Base-by-base conservation (phyloP, 1,140 invertebrate genomes). In the Zaprionus camerounensis region DNA sequence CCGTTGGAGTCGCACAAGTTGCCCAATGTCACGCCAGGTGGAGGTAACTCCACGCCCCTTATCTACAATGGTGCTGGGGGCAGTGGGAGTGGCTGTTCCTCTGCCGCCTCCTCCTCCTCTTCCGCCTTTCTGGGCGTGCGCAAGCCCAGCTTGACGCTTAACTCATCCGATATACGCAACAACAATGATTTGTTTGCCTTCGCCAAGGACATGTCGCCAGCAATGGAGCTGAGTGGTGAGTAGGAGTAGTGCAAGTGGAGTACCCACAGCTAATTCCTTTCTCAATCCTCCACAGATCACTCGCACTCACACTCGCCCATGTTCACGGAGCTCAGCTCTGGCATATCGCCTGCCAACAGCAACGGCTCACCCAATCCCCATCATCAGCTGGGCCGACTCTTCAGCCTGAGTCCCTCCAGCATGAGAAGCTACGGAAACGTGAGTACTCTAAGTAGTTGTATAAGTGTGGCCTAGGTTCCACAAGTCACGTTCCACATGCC, bases 121-220 rank as follows among this genome's bases (percentile, higher is more conserved):
- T 59, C 63, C 12, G 62, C 83, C n/a, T 92, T 92, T 38, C 59
- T 92, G 55, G 76, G 78, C 0, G 76, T 92, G 7, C 91, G 91
- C 0, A 92, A 92, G 13, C 91, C 91, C 20, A 92, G 80, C 12
- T 41, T 92, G 24, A 92, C 88, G 7, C 74, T 92, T 56, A 92
- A 91, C 70, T 88, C 91, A 7, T 91, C 91, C 31, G 91, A 92
- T 51, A 78, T 91, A 63, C 71, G 81, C 5, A 91, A 91, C 57
- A 92, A 91, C 63, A 92, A 91, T 15, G 91, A 92, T 65, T 62
- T 92, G 51, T 92, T 92, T 26, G 80, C 86, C 12, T 92, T 92
- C 26, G 78, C 83, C 66, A 92, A 91, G 86, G 91, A 92, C 1
- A 79, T 92, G 73, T 91, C 91, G 36, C 87, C 91, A 0, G 88